A percentile compares a stretch with the other conserved stretches of the same genome.
phyloP scores from a whole-genome alignment of 2,888 invertebrate species.

The Tubiluchus corallicola region DNA sequence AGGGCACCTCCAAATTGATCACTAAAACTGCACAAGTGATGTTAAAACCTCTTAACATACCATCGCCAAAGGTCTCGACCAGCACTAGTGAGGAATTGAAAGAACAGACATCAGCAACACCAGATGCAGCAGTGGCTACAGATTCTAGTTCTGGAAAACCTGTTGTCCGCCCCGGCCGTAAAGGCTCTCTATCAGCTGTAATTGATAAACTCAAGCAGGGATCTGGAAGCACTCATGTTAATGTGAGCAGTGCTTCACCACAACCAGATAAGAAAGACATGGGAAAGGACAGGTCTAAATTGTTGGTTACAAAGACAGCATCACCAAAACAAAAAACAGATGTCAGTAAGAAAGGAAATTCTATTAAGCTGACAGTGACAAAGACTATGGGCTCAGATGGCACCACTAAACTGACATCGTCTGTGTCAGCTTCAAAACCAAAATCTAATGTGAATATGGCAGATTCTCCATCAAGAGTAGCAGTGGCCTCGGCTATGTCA shows the following conservation, averaged over 20 bases:
- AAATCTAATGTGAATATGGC: too few species aligned
- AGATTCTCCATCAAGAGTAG: too few species aligned
- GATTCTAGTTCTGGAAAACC: neutral
- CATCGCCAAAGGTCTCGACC: slow-evolving; percentile 19
- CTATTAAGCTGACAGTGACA: slow-evolving; percentile 49
- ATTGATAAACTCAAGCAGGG: slow-evolving; percentile 55
- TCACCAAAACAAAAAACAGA: slow-evolving; percentile 11
- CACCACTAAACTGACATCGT: neutral
- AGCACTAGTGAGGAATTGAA: neutral
- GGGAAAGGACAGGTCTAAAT: slow-evolving; percentile 12
- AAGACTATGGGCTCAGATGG: slow-evolving; percentile 39
- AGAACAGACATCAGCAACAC: too few species aligned
- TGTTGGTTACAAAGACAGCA: too few species aligned
- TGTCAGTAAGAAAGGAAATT: slow-evolving; percentile 27
- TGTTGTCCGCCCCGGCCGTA: slow-evolving; percentile 10
- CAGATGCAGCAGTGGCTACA: neutral
- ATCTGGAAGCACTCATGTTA: slow-evolving; percentile 12
- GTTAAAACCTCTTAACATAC: slow-evolving; percentile 44
- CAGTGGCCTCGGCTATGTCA: too few species aligned
- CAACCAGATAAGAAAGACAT: slow-evolving; percentile 17
- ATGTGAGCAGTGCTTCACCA: slow-evolving; percentile 8
- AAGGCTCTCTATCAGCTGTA: slow-evolving; percentile 36
- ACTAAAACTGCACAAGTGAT: slow-evolving; percentile 23
- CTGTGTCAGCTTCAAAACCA: slow-evolving; percentile 1
- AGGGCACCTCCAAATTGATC: slow-evolving; percentile 20